These are phyloP conservation scores for Empis livida DNA, from an alignment of 2,888 invertebrate genomes.

Conservation along the genomic window DNA sequence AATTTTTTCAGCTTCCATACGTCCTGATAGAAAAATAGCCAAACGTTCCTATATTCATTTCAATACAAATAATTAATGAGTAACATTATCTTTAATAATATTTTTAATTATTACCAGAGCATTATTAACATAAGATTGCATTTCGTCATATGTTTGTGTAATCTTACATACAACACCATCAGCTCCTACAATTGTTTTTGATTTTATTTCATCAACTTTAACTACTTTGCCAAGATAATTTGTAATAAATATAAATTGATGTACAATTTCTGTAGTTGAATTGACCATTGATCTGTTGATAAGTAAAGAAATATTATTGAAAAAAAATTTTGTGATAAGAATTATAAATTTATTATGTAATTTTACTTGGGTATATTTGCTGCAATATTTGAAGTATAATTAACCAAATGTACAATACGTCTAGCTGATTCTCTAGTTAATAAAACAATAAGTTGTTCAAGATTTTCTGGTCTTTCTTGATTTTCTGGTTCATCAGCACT, in stretches of 20 bases:
- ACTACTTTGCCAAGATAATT: conserved; percentile 22
- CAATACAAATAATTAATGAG: conserved; percentile 4
- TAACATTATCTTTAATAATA: not conserved
- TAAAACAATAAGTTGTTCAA: conserved; percentile 64
- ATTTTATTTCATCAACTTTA: conserved; percentile 46
- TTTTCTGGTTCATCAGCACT: conserved; percentile 74
- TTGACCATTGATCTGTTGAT: conserved; percentile 43
- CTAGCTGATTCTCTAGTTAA: conserved; percentile 66
- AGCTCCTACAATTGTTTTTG: conserved; percentile 41
- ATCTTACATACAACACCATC: conserved; percentile 16
- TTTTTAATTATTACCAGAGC: conserved; percentile 10
- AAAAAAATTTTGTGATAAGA: not conserved
- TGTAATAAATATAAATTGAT: conserved; percentile 42
- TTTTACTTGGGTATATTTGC: conserved; percentile 47
- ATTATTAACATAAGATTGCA: conserved; percentile 11
- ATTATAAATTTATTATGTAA: conserved; percentile 1
- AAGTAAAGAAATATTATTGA: not conserved
- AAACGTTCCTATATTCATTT: conserved; percentile 42
- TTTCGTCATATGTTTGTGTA: conserved; percentile 5
- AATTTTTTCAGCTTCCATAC: conserved; percentile 49
- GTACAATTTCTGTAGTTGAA: conserved; percentile 40
- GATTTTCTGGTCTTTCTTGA: conserved; percentile 63
- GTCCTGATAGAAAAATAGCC: conserved; percentile 52
- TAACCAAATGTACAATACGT: conserved; percentile 62
- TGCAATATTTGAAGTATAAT: conserved; percentile 48